Evolutionary conservation across 2,888 invertebrate genomes (phyloP).

Genomic region (Beris chalybata): DNA sequence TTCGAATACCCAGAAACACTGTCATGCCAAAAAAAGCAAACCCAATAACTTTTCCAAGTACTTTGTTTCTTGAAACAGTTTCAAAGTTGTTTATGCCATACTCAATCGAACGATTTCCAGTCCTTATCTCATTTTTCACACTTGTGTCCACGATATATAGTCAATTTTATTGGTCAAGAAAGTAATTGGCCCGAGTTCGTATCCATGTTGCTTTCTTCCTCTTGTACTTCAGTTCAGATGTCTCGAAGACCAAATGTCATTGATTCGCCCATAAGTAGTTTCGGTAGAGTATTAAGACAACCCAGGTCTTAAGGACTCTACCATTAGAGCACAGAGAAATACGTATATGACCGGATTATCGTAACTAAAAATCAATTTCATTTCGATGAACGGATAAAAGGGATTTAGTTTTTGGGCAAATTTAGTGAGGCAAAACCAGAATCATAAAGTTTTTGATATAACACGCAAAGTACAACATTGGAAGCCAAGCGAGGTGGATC

Average conservation of each 20-base stretch:
- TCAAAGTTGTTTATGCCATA: constrained; percentile 35
- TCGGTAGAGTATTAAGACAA: too few species aligned
- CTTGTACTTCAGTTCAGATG: background rate
- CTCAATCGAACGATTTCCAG: constrained; percentile 32
- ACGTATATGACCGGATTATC: constrained; percentile 35
- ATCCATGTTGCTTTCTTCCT: background rate
- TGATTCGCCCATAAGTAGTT: too few species aligned
- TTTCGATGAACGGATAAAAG: constrained; percentile 24
- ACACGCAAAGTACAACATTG: background rate
- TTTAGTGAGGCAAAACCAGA: background rate
- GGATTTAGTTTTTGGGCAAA: constrained; percentile 7
- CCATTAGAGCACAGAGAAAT: background rate
- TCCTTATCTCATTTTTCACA: constrained; percentile 35
- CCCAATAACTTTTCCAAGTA: background rate
- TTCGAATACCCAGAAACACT: too few species aligned
- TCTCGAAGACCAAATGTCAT: background rate
- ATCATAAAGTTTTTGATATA: background rate
- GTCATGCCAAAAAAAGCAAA: too few species aligned
- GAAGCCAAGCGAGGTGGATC: background rate
- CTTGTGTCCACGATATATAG: constrained; percentile 35
- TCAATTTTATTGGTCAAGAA: constrained; percentile 33
- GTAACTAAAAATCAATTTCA: constrained; percentile 35
- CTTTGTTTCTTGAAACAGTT: constrained; percentile 16
- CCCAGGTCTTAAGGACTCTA: background rate
- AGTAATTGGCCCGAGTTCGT: constrained; percentile 23